Percentiles rank a stretch among this genome's conserved stretches.
Evolutionary conservation across 2,113 vertebrate genomes (phyloP).

Genomic region (Rhipidura dahli): DNA sequence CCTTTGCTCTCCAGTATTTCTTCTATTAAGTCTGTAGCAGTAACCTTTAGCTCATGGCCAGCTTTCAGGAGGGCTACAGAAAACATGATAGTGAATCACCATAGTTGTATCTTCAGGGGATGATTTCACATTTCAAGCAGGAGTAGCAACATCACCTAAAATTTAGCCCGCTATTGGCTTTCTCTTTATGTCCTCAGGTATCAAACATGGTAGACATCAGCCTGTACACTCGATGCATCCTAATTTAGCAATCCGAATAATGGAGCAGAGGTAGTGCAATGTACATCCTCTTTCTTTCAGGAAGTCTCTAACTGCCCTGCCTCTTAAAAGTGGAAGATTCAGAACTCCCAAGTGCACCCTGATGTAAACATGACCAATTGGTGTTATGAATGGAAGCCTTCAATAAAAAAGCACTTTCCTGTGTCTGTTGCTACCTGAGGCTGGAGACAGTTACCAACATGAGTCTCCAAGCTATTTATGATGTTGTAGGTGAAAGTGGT

Average conservation of each 20-base stretch:
- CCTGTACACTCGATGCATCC: background rate
- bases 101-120: background rate
- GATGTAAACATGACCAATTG: background rate
- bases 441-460: rapidly evolving
- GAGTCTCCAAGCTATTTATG: background rate
- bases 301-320: background rate
- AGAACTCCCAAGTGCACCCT: background rate
- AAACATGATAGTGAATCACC: background rate
- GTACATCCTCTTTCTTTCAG: background rate
- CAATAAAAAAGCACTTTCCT: background rate
- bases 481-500: background rate
- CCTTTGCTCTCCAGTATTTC: background rate
- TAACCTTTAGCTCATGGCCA: background rate
- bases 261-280: background rate
- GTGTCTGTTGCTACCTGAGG: background rate
- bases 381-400: background rate
- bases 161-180: background rate
- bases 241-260: background rate
- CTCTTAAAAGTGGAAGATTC: background rate
- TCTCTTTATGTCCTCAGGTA: background rate
- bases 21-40: background rate
- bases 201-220: background rate
- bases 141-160: background rate
- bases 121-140: background rate
- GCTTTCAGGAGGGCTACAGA: background rate